Evolutionary conservation across 2,888 invertebrate genomes (phyloP).

Genomic region (Plagodis pulveraria): DNA sequence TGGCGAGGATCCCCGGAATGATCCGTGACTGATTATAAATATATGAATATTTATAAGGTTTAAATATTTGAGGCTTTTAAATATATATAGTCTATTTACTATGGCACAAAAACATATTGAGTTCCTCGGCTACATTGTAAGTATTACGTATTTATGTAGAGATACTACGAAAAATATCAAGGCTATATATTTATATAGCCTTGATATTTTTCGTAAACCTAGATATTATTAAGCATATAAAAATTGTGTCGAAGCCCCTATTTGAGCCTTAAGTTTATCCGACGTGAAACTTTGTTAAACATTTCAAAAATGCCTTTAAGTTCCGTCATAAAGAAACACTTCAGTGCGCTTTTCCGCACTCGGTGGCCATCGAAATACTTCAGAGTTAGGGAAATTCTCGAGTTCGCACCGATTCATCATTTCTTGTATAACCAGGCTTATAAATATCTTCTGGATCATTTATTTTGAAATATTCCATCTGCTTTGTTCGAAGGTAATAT

Average conservation of each 20-base stretch:
- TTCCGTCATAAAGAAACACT: constrained; percentile 76
- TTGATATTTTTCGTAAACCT: no score
- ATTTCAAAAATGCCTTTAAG: constrained; percentile 59
- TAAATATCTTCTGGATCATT: constrained; percentile 70
- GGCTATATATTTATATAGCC: no score
- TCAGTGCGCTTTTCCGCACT: constrained; percentile 68
- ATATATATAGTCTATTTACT: no score
- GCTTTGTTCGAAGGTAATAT: constrained; percentile 50
- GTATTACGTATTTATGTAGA: no score
- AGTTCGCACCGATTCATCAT: constrained; percentile 72
- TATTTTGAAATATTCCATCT: constrained; percentile 65
- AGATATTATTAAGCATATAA: neutral
- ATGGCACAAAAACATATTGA: no score
- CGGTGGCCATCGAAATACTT: constrained; percentile 62
- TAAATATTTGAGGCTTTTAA: no score
- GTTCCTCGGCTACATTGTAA: no score
- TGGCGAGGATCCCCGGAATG: no score
- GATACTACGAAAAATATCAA: no score
- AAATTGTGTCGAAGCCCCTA: neutral
- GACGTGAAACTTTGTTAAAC: constrained; percentile 61
- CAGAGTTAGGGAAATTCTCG: constrained; percentile 67
- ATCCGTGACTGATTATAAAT: no score
- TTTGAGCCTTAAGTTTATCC: constrained; percentile 3
- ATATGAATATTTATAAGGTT: no score
- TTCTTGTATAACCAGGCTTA: constrained; percentile 59